These are phyloP conservation scores for Acyrthosiphon pisum DNA, from an alignment of 1,140 invertebrate genomes.

Conservation along the genomic window DNA sequence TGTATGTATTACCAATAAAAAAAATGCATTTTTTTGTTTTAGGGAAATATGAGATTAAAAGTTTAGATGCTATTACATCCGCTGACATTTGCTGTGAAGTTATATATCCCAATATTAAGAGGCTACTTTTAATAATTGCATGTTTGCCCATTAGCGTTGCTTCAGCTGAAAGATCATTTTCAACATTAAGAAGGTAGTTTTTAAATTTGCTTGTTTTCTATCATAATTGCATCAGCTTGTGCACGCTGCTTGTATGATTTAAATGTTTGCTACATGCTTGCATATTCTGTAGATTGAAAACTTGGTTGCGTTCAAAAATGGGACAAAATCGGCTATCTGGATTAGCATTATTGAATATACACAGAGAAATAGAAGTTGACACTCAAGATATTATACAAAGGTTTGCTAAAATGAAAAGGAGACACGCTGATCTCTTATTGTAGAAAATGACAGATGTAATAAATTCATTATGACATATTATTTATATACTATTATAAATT, in stretches of 20 bases:
- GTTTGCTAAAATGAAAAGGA: no score
- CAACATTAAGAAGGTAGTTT: constrained; percentile 30
- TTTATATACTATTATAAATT: no score
- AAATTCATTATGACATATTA: no score
- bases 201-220: neutral
- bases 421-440: no score
- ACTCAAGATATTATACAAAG: no score
- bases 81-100: constrained; percentile 1
- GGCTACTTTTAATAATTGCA: constrained; percentile 12
- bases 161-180: constrained; percentile 22
- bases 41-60: constrained; percentile 10
- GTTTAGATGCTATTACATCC: constrained; percentile 19
- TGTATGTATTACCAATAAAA: neutral
- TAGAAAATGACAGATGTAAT: no score
- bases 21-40: neutral
- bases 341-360: neutral
- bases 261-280: neutral
- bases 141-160: constrained; percentile 14
- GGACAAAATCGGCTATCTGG: neutral
- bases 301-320: neutral
- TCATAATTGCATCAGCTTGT: neutral
- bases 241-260: neutral
- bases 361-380: neutral
- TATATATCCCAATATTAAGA: constrained; percentile 7
- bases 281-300: neutral